These are phyloP conservation scores for Drosophila yakuba DNA, from an alignment of 1,140 invertebrate genomes.

Conservation along the genomic window DNA sequence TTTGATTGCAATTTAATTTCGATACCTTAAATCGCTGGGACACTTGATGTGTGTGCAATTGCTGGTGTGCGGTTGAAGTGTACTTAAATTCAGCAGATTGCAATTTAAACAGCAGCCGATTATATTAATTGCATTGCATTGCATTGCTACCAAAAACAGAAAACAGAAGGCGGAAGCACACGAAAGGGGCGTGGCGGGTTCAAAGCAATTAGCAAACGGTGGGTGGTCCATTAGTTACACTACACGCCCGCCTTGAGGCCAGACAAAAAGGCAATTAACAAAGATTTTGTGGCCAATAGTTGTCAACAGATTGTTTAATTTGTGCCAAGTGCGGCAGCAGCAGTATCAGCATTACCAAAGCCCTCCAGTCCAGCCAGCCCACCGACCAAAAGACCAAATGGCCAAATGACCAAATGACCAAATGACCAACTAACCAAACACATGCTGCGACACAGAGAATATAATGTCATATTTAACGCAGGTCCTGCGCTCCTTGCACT, in stretches of 20 bases:
- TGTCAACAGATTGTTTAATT: slow-evolving; percentile 67
- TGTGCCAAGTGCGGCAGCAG: slow-evolving; percentile 34
- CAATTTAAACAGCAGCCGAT: slow-evolving; percentile 44
- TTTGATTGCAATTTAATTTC: background rate
- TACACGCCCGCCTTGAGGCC: slow-evolving; percentile 29
- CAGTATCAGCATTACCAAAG: slow-evolving; percentile 1
- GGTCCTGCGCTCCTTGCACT: slow-evolving; percentile 3
- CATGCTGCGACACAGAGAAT: slow-evolving; percentile 26
- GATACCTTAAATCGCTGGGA: background rate
- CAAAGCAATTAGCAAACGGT: slow-evolving; percentile 43
- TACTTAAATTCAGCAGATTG: slow-evolving; percentile 46
- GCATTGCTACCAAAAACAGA: background rate
- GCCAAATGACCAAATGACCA: slow-evolving; percentile 13
- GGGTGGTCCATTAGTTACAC: slow-evolving; percentile 41
- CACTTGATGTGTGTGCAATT: background rate
- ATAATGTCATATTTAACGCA: slow-evolving; percentile 21
- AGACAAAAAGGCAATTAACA: slow-evolving; percentile 66
- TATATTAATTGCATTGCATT: slow-evolving; percentile 56
- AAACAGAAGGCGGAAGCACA: background rate
- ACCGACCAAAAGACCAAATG: slow-evolving; percentile 23
- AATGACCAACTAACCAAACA: slow-evolving; percentile 38
- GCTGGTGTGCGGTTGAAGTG: slow-evolving; percentile 17
- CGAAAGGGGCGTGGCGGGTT: slow-evolving; percentile 1
- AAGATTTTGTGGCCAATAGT: slow-evolving; percentile 67
- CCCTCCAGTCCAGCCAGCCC: slow-evolving; percentile 11